Evolutionary conservation across 2,888 invertebrate genomes (phyloP).

Genomic region (Lapara coniferarum): DNA sequence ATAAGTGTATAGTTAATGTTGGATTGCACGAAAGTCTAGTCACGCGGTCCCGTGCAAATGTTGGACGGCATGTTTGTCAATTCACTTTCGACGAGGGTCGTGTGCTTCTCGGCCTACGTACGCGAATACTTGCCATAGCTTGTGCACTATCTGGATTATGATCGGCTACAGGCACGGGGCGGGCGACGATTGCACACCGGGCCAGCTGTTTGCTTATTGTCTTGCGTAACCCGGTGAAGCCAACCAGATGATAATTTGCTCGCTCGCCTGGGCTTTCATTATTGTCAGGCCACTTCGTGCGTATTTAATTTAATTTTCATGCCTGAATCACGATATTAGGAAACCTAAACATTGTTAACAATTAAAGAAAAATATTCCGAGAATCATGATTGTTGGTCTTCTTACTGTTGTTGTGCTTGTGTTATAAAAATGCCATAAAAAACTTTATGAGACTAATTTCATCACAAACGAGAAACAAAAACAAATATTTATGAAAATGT

Average conservation of each 20-base stretch:
- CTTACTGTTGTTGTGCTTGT: not conserved
- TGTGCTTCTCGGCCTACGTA: constrained; percentile 73
- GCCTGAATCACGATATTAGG: constrained; percentile 55
- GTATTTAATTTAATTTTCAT: constrained; percentile 75
- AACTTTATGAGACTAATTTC: too few species aligned
- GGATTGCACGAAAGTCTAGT: constrained; percentile 67
- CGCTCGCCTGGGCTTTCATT: constrained; percentile 71
- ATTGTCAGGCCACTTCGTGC: constrained; percentile 73
- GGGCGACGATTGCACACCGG: constrained; percentile 72
- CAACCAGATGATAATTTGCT: constrained; percentile 76
- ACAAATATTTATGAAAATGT: not conserved
- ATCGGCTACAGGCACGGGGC: constrained; percentile 71
- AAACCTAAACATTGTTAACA: constrained; percentile 48
- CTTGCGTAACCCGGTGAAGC: constrained; percentile 78
- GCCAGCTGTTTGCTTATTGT: constrained; percentile 72
- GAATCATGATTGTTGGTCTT: not conserved
- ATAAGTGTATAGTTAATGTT: constrained; percentile 63
- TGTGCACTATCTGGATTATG: constrained; percentile 74
- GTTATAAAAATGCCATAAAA: not conserved
- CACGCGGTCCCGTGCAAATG: constrained; percentile 62
- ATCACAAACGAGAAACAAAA: too few species aligned
- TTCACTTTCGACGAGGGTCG: constrained; percentile 76
- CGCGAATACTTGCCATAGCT: constrained; percentile 68
- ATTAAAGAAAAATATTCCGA: constrained; percentile 43
- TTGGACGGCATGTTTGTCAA: constrained; percentile 68